These are phyloP conservation scores for Mus spicilegus DNA, from an alignment of 2,113 vertebrate genomes.

Conservation along the genomic window DNA sequence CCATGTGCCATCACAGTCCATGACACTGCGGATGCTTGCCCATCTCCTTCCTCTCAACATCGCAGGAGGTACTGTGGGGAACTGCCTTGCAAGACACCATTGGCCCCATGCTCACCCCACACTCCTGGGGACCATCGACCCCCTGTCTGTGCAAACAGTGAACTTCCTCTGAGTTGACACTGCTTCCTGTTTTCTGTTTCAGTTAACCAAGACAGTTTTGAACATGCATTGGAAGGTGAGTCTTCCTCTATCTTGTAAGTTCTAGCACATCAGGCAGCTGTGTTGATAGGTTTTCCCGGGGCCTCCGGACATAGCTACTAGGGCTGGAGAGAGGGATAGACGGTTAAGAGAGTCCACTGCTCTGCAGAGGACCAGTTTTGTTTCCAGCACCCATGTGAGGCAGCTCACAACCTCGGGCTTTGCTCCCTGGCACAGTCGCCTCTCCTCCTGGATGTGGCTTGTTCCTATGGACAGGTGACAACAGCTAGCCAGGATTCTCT, in stretches of 20 bases:
- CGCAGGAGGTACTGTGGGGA: not conserved
- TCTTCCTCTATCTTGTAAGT: not conserved
- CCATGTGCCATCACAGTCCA: not conserved
- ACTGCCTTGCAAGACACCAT: too few species aligned
- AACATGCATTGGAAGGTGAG: conserved; percentile 91
- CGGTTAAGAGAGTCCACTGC: not conserved
- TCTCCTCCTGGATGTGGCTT: conserved; percentile 80
- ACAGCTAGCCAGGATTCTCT: conserved; percentile 79
- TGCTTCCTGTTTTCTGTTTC: conserved; percentile 85
- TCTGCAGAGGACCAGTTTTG: not conserved
- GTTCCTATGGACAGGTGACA: conserved; percentile 83
- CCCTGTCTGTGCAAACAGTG: not conserved
- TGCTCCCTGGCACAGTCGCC: not conserved
- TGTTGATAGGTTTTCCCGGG: not conserved
- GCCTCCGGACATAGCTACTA: not conserved
- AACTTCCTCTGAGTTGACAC: not conserved
- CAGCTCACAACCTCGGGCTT: too few species aligned
- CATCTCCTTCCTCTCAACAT: not conserved
- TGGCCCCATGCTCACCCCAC: not conserved
- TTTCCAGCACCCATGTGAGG: not conserved
- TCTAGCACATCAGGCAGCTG: not conserved
- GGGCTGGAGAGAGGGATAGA: not conserved
- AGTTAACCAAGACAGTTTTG: conserved; percentile 93
- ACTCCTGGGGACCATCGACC: not conserved
- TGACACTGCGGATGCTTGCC: rapidly evolving